phyloP scores from a whole-genome alignment of 2,113 vertebrate genomes.

The Podarcis raffonei region DNA sequence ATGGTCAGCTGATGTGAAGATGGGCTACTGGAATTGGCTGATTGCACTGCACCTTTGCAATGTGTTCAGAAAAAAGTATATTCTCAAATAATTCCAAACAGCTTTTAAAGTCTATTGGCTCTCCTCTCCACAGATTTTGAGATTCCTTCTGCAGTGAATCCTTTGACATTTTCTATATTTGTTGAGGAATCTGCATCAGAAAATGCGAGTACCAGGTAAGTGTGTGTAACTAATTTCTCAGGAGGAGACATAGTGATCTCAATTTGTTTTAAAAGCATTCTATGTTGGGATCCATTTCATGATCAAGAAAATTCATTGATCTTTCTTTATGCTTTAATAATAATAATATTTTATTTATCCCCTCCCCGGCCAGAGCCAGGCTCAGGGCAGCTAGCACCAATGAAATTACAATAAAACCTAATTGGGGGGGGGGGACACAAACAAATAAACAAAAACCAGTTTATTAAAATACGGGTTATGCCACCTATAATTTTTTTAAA shows the following conservation, averaged over 20 bases:
- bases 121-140: slow-evolving; percentile 27
- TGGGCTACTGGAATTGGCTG: not conserved
- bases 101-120: not conserved
- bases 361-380: too few relatives aligned
- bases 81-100: not conserved
- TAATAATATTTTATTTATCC: too few relatives aligned
- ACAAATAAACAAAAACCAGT: too few relatives aligned
- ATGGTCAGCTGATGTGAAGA: not conserved
- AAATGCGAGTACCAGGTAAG: slow-evolving; percentile 70
- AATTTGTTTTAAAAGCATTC: not conserved
- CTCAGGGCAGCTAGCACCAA: too few relatives aligned
- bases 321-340: not conserved
- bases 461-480: not conserved
- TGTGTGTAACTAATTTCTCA: not conserved
- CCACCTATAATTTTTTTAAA: not conserved
- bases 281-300: not conserved
- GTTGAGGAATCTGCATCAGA: slow-evolving; percentile 72
- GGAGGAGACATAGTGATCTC: not conserved
- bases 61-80: not conserved
- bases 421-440: too few relatives aligned
- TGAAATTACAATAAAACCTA: too few relatives aligned
- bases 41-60: not conserved
- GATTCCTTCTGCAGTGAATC: slow-evolving; percentile 10
- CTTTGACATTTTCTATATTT: slow-evolving; percentile 73
- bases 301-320: not conserved